Evolutionary conservation across 2,888 invertebrate genomes (phyloP).

Genomic region (Ectobius pallidus): DNA sequence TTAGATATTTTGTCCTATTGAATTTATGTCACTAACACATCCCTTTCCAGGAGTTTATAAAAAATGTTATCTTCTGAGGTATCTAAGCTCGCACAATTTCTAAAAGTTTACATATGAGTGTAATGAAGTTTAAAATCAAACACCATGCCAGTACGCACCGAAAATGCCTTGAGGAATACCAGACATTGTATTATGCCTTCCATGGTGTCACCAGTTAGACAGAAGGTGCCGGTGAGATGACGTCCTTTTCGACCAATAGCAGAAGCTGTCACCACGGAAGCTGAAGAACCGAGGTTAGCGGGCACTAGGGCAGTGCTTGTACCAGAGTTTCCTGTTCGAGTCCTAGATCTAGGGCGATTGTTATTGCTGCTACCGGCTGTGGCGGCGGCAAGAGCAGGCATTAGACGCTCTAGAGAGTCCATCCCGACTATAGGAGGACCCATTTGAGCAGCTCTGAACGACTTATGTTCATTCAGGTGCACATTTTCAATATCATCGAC

Average conservation of each 20-base stretch:
- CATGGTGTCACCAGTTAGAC: slow-evolving; percentile 90
- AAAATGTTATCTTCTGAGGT: no score
- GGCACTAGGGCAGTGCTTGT: slow-evolving; percentile 67
- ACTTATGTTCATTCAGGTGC: not conserved
- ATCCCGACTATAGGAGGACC: slow-evolving; percentile 56
- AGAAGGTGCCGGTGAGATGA: slow-evolving; percentile 86
- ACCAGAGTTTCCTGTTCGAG: not conserved
- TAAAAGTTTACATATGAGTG: no score
- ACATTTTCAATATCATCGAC: no score
- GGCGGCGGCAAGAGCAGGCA: slow-evolving; percentile 59
- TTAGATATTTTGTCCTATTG: no score
- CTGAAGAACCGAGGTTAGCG: slow-evolving; percentile 73
- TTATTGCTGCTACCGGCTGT: slow-evolving; percentile 52
- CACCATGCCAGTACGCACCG: slow-evolving; percentile 79
- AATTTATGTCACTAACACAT: no score
- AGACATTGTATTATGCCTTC: slow-evolving; percentile 92
- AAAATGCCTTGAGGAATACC: slow-evolving; percentile 90
- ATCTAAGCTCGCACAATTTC: no score
- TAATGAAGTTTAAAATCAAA: no score
- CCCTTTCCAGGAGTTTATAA: no score
- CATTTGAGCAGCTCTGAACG: not conserved
- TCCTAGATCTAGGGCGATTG: slow-evolving; percentile 5
- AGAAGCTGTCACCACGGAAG: slow-evolving; percentile 47
- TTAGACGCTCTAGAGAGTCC: slow-evolving; percentile 83
- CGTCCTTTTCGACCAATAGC: slow-evolving; percentile 74